Evolutionary conservation across 2,113 vertebrate genomes (phyloP), one percentile per base, ranked within the genome.

Genomic region (Saimiri boliviensis): DNA sequence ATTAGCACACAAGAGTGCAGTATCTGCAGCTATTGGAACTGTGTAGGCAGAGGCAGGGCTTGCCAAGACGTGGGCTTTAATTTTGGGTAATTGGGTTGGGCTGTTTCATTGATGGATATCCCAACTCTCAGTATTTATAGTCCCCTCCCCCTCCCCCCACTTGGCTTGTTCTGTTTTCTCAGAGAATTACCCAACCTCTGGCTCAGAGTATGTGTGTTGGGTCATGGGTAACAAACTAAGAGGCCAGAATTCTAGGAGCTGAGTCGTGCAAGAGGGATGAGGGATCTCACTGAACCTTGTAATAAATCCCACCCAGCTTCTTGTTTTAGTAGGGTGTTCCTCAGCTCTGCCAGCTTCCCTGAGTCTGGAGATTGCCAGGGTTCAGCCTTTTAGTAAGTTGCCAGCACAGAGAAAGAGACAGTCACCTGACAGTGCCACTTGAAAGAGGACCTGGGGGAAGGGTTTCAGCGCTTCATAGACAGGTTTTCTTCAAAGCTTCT

Each of bases 101-200:
- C 40, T 81, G 12, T 90, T 96, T 95, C 45, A 54, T 1, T 94
- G 81, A 91, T 79, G 35, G 54, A 45, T 82, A 73, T 14, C 45
- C 60, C n/a, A 77, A 3, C 42, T 79, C 32, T 82, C 58, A 68
- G 63, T 81, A 76, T 92, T 92, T 93, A 79, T 58, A 95, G 56
- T 17, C 13, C 2, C 47, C 3, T 3, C 16, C 5, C 49, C 52
- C 5, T 0, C 13, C 49, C 52, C 52, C 4, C 8, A 11, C 16
- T 80, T 84, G 37, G 17, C 13, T 92, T 92, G 25, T 92, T 96
- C 27, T 19, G 49, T 93, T 84, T 94, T 83, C 80, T 96, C 4
- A n/a, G 73, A 93, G 47, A 95, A 49, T 82, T 4, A 54, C 23
- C 8, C 27, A 25, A 4, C 82, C 35, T 82, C 45, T 63, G 49